These are phyloP conservation scores for Drosophila prosaltans DNA, from an alignment of 1,140 invertebrate species.

Conservation along the genomic window DNA sequence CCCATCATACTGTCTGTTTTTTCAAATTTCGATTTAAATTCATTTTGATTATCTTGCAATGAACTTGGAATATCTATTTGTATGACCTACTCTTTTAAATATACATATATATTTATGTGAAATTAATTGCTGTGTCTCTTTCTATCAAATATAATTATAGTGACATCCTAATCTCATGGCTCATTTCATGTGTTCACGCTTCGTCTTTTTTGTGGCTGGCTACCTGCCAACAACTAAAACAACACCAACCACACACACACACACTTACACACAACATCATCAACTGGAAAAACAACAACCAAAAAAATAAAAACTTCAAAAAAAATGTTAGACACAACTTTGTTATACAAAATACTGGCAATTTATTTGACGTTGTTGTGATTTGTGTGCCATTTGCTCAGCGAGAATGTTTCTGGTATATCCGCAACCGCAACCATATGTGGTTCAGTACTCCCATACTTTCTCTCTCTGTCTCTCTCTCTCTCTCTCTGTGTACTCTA, in stretches of 20 bases:
- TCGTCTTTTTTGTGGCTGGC: slow-evolving; percentile 32
- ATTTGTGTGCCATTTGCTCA: slow-evolving; percentile 55
- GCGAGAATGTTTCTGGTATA: slow-evolving; percentile 26
- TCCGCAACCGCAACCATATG: slow-evolving; percentile 40
- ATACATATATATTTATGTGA: slow-evolving; percentile 13
- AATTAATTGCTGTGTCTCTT: slow-evolving; percentile 22
- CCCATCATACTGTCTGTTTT: no score
- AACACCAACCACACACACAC: neutral
- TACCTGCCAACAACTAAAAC: slow-evolving; percentile 33
- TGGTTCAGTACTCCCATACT: slow-evolving; percentile 20
- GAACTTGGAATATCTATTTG: neutral
- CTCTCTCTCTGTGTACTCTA: neutral
- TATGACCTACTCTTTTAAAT: neutral
- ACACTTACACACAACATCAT: neutral
- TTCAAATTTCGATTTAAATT: no score
- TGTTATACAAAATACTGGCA: slow-evolving; percentile 66
- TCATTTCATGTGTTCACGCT: slow-evolving; percentile 71
- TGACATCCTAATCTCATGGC: slow-evolving; percentile 43
- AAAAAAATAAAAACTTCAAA: slow-evolving; percentile 31
- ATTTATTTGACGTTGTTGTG: slow-evolving; percentile 62
- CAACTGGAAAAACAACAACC: slow-evolving; percentile 17
- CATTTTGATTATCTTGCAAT: neutral
- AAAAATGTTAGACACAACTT: slow-evolving; percentile 54
- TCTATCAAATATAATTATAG: slow-evolving; percentile 3
- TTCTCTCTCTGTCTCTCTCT: neutral